These are phyloP conservation scores for Anolis carolinensis DNA, from an alignment of 2,113 vertebrate species.

Conservation along the genomic window DNA sequence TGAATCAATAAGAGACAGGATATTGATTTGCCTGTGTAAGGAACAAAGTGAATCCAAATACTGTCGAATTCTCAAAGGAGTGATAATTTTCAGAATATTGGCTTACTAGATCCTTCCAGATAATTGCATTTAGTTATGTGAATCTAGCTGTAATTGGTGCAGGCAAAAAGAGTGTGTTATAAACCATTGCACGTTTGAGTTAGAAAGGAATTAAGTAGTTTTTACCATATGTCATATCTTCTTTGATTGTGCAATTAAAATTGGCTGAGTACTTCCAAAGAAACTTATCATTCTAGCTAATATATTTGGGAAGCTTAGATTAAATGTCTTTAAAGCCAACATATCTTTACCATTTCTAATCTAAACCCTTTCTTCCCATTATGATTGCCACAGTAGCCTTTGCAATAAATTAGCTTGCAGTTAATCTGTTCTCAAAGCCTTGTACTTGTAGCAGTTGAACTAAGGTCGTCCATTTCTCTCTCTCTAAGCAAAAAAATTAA, in stretches of 20 bases:
- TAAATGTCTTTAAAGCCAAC: neutral
- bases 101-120: neutral
- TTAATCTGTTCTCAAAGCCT: neutral
- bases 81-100: neutral
- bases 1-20: neutral
- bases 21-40: neutral
- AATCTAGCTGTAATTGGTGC: neutral
- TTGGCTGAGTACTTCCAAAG: neutral
- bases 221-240: neutral
- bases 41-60: neutral
- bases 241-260: neutral
- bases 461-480: neutral
- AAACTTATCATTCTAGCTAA: neutral
- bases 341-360: neutral
- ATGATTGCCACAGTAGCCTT: neutral
- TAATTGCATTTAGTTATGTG: neutral
- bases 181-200: neutral
- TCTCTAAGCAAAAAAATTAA: neutral
- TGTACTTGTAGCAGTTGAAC: neutral
- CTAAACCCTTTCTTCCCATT: neutral
- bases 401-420: neutral
- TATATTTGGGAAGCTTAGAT: neutral
- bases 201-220: neutral
- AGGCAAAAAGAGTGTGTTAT: neutral
- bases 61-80: neutral